These are phyloP conservation scores for Macrobrachium rosenbergii DNA, from an alignment of 1,140 invertebrate species.

Conservation along the genomic window DNA sequence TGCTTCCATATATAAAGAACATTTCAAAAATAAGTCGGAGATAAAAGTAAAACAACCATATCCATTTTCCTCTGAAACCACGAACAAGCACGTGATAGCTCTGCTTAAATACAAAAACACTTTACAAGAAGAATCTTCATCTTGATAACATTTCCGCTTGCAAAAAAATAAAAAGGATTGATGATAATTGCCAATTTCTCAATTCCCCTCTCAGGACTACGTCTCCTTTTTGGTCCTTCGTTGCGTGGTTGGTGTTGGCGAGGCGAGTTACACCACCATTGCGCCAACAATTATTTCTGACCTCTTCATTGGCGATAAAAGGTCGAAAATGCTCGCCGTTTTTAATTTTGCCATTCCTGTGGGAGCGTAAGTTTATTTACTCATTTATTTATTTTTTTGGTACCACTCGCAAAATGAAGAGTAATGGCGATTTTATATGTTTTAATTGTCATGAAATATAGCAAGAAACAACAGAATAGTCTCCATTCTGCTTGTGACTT, in stretches of 20 bases:
- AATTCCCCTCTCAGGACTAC: slow-evolving; percentile 74
- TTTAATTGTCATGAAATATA: too few species aligned
- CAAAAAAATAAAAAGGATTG: neutral
- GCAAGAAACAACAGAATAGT: too few species aligned
- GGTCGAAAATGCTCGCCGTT: slow-evolving; percentile 95
- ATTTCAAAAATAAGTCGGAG: too few species aligned
- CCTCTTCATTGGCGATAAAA: slow-evolving; percentile 86
- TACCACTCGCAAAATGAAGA: slow-evolving; percentile 75
- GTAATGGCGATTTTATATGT: too few species aligned
- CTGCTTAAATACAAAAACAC: too few species aligned
- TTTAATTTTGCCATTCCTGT: slow-evolving; percentile 99
- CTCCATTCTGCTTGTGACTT: too few species aligned
- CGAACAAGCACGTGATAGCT: too few species aligned
- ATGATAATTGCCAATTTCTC: slow-evolving; percentile 70
- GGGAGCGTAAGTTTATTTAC: slow-evolving; percentile 72
- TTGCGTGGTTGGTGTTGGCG: slow-evolving; percentile 95
- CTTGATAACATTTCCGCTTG: too few species aligned
- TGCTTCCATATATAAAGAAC: too few species aligned
- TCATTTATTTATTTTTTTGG: too few species aligned
- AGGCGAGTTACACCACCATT: slow-evolving; percentile 99
- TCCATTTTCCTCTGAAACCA: too few species aligned
- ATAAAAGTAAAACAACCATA: too few species aligned
- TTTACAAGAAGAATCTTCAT: neutral
- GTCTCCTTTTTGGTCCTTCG: slow-evolving; percentile 88
- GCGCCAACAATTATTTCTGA: slow-evolving; percentile 99